Conservation (phyloP, 2,113 vertebrate species). For the Chionomys nivalis region DNA sequence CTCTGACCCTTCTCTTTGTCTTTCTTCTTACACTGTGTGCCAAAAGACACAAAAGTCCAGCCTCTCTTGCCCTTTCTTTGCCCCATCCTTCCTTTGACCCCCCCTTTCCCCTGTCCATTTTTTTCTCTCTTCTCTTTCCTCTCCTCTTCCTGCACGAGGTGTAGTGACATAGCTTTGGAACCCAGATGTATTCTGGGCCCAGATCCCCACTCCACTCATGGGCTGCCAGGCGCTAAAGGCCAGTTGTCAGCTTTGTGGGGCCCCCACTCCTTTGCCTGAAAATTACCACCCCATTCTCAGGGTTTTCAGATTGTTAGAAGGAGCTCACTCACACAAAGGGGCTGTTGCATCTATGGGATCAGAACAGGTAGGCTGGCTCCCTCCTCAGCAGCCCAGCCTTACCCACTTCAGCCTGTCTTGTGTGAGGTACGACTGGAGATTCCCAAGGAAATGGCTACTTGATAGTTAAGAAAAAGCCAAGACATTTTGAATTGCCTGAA, state of each 20-base stretch:
- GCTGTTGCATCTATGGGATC: background rate
- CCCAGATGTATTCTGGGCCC: background rate
- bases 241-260: background rate
- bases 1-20: slow-evolving; percentile 60
- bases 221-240: background rate
- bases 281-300: background rate
- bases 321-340: background rate
- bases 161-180: background rate
- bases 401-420: rapidly evolving
- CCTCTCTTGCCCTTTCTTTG: background rate
- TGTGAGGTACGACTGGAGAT: no score
- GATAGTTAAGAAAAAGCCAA: background rate
- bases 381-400: background rate
- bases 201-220: background rate
- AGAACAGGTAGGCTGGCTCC: no score
- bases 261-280: background rate
- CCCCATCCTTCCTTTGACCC: background rate
- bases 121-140: background rate
- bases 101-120: no score
- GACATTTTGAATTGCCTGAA: background rate
- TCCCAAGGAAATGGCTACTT: background rate
- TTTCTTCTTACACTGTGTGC: background rate
- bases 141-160: background rate
- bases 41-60: background rate
- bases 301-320: background rate